These are phyloP conservation scores for Garrulus glandarius DNA, from an alignment of 2,797 vertebrate species.

Conservation along the genomic window DNA sequence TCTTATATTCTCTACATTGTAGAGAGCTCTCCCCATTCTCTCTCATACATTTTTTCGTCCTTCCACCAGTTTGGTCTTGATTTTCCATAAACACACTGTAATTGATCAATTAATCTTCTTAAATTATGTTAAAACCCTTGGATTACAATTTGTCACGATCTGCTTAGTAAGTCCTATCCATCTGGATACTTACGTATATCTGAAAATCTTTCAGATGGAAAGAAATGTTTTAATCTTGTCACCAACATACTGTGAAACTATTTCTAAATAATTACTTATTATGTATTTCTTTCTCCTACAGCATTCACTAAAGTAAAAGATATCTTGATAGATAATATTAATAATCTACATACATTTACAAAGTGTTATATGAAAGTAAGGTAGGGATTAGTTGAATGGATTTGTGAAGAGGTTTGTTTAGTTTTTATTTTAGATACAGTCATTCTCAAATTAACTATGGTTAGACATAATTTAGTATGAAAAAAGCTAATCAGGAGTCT, in stretches of 20 bases:
- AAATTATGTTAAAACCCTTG: constrained; percentile 10
- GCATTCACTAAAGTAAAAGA: neutral
- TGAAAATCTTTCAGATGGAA: neutral
- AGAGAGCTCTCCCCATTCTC: neutral
- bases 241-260: neutral
- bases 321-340: neutral
- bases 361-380: neutral
- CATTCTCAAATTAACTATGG: neutral
- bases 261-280: neutral
- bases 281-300: neutral
- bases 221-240: neutral
- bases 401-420: neutral
- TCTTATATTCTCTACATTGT: neutral
- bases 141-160: neutral
- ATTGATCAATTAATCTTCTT: constrained; percentile 42
- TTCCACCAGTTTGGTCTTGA: neutral
- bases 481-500: neutral
- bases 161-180: neutral
- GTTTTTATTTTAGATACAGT: neutral
- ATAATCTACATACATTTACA: neutral
- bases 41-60: neutral
- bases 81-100: constrained; percentile 5
- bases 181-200: neutral
- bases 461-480: neutral
- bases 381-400: neutral